Evolutionary conservation across 2,888 invertebrate species (phyloP).

Genomic region (Merodon equestris): DNA sequence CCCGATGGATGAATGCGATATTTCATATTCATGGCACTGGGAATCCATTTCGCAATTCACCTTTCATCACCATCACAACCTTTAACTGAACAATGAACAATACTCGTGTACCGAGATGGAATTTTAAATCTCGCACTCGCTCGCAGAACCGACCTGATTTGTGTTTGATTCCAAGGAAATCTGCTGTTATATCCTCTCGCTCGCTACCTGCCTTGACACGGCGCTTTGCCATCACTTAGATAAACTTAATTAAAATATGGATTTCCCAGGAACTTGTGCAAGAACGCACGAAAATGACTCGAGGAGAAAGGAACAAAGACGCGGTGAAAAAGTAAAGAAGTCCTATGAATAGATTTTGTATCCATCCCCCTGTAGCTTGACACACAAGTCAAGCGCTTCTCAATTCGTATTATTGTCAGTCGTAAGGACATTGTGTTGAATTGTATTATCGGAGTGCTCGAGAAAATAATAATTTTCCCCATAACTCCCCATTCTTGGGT

Average conservation of each 20-base stretch:
- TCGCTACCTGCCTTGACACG: constrained; percentile 23
- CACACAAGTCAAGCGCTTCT: constrained; percentile 6
- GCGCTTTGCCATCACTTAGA: constrained; percentile 25
- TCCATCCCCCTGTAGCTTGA: neutral
- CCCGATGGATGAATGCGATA: neutral
- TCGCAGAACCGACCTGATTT: constrained; percentile 3
- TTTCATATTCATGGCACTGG: constrained; percentile 41
- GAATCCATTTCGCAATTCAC: constrained; percentile 26
- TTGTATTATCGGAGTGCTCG: constrained; percentile 20
- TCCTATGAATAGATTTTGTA: too few species aligned
- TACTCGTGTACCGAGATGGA: constrained; percentile 35
- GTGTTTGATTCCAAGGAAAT: constrained; percentile 30
- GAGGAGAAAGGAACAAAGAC: too few species aligned
- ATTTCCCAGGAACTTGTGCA: neutral
- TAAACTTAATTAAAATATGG: constrained; percentile 38
- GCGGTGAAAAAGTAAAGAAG: too few species aligned
- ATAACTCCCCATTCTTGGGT: neutral
- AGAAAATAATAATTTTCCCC: constrained; percentile 40
- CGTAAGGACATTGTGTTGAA: constrained; percentile 33
- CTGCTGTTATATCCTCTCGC: neutral
- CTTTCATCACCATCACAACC: neutral
- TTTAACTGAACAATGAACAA: constrained; percentile 5
- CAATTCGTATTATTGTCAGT: constrained; percentile 8
- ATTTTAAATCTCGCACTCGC: constrained; percentile 35
- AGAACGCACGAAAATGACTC: neutral